Percentiles rank a stretch among this genome's conserved stretches.
Evolutionary conservation across 2,888 invertebrate species (phyloP).

Genomic region (Bugulina stolonifera): DNA sequence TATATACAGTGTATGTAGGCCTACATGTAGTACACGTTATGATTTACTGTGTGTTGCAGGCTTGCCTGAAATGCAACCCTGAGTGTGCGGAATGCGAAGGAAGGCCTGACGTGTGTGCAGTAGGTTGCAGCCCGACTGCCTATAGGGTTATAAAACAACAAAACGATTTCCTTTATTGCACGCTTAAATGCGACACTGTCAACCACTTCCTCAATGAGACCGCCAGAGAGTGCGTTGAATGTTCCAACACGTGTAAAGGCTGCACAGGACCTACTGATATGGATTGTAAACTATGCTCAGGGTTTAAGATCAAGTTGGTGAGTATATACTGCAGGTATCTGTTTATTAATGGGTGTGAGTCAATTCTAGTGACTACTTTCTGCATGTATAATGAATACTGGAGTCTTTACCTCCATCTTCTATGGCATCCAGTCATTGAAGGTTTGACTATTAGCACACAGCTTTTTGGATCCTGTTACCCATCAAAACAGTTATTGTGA

Average conservation of each 20-base stretch:
- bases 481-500: too few relatives aligned
- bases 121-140: not conserved
- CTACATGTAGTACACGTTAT: too few relatives aligned
- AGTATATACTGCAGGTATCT: too few relatives aligned
- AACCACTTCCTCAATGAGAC: not conserved
- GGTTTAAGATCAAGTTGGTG: too few relatives aligned
- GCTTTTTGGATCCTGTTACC: too few relatives aligned
- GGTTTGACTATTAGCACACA: too few relatives aligned
- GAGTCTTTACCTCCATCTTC: too few relatives aligned
- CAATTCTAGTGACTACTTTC: too few relatives aligned
- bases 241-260: not conserved
- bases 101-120: not conserved
- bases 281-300: not conserved
- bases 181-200: not conserved
- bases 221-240: not conserved
- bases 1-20: too few relatives aligned
- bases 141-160: not conserved
- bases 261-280: conserved; percentile 3
- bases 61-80: conserved; percentile 7
- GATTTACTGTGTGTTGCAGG: conserved; percentile 1
- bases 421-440: too few relatives aligned
- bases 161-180: not conserved
- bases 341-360: too few relatives aligned
- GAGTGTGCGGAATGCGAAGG: conserved; percentile 1
- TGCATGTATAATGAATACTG: too few relatives aligned